Base-by-base conservation (phyloP, 2,113 vertebrate species). In the Mus pahari region DNA sequence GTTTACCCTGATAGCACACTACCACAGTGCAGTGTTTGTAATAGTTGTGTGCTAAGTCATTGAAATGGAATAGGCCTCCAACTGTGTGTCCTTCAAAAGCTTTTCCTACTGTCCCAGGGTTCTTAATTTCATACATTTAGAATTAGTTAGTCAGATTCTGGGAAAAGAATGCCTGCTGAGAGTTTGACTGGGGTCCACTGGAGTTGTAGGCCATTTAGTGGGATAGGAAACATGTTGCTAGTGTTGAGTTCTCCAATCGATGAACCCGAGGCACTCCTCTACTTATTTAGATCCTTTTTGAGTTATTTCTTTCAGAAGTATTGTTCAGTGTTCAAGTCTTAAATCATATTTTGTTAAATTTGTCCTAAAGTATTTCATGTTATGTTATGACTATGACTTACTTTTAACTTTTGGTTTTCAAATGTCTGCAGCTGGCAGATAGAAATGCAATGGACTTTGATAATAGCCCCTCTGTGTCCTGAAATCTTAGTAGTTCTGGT, bases 351-450 rank as follows among this genome's bases (percentile, higher is more conserved):
- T 97, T 92, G 7, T 79, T 90, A 90, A 88, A 96, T 55, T 96
- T 77, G 50, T 70, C 58, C 64, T 91, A 75, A 95, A 90, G 89
- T 45, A 84, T 66, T 86, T 86, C 33, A 58, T 64, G 11, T 91
- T 75, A 42, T 33, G 22, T 2, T 64, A 53, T 68, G 19, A 14
- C 2, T 50, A 68, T 68, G 81, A 90, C 74, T 91, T 95, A 83
- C 78, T 96, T 95, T 95, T 95, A 62, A 84, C 33, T 92, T 94
- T 81, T 17, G 66, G 48, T 94, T 96, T 96, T 22, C 45, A 95
- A 86, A 68, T 89, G 14, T 89, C 24, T 10, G 9, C 39, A 39
- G 33, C 58, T 94, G 45, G 1, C 31, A 71, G 83, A n/a, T 26
- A 89, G 50, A 93, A 94, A 62, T 74, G 87, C 53, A 94, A 14